A percentile compares a stretch with the other conserved stretches of the same genome.
Evolutionary conservation across 2,113 vertebrate genomes (phyloP).

Genomic region (Podarcis raffonei): DNA sequence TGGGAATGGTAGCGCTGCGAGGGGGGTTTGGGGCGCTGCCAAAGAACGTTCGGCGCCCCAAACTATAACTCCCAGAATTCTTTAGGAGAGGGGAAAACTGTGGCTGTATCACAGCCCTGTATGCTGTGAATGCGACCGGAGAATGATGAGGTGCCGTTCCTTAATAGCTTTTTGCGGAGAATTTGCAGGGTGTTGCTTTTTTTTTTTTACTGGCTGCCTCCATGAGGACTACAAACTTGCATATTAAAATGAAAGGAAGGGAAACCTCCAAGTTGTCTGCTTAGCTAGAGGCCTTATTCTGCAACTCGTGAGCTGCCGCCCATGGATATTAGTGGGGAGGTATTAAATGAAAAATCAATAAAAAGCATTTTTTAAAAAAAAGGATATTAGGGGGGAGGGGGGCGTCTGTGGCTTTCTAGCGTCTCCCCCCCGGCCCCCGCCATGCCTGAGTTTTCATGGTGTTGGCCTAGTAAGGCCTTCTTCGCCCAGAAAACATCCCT

Average conservation of each 20-base stretch:
- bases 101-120: no score
- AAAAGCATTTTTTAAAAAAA: no score
- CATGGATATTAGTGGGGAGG: no score
- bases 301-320: not conserved
- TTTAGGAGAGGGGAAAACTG: no score
- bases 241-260: not conserved
- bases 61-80: no score
- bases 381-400: not conserved
- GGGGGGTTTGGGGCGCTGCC: no score
- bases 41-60: no score
- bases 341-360: no score
- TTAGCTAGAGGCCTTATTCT: not conserved
- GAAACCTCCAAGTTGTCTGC: not conserved
- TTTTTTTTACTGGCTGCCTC: not conserved
- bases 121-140: not conserved
- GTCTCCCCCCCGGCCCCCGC: rapidly evolving
- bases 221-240: not conserved
- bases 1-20: not conserved
- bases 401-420: not conserved
- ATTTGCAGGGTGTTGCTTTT: no score
- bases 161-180: not conserved
- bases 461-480: not conserved
- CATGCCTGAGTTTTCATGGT: not conserved
- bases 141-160: not conserved
- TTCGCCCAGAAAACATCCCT: not conserved